Evolutionary conservation across 2,888 invertebrate genomes (phyloP).

Genomic region (Agriopis aurantiaria): DNA sequence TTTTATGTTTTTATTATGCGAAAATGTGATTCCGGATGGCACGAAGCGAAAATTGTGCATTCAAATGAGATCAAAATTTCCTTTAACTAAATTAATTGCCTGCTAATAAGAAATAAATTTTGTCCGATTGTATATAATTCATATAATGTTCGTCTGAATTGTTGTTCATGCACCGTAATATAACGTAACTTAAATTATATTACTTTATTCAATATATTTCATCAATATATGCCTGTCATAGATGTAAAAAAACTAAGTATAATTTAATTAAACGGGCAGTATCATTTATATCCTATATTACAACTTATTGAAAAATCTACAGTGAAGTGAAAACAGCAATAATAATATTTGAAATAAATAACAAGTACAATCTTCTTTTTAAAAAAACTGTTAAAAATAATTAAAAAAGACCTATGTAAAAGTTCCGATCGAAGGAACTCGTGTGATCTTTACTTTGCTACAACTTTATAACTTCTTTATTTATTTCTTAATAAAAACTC

Average conservation of each 20-base stretch:
- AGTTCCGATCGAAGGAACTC: constrained; percentile 73
- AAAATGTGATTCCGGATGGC: constrained; percentile 71
- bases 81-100: constrained; percentile 71
- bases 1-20: constrained; percentile 69
- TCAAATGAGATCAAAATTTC: constrained; percentile 79
- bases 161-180: constrained; percentile 73
- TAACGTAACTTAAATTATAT: constrained; percentile 64
- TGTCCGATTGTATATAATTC: constrained; percentile 60
- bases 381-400: constrained; percentile 84
- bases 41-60: constrained; percentile 71
- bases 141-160: constrained; percentile 56
- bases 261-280: constrained; percentile 80
- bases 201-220: constrained; percentile 39
- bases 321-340: constrained; percentile 80
- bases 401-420: constrained; percentile 74
- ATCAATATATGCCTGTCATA: constrained; percentile 48
- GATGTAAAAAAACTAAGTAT: constrained; percentile 61
- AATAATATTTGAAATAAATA: constrained; percentile 86
- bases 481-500: constrained; percentile 86
- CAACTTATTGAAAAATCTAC: constrained; percentile 80
- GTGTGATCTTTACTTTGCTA: constrained; percentile 79
- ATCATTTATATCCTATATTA: constrained; percentile 81
- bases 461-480: constrained; percentile 79
- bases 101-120: constrained; percentile 69
- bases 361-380: constrained; percentile 80